Percentiles rank a stretch among this genome's conserved stretches.
These are phyloP conservation scores for Semotilus atromaculatus DNA, from an alignment of 2,797 vertebrate species.

Conservation along the genomic window DNA sequence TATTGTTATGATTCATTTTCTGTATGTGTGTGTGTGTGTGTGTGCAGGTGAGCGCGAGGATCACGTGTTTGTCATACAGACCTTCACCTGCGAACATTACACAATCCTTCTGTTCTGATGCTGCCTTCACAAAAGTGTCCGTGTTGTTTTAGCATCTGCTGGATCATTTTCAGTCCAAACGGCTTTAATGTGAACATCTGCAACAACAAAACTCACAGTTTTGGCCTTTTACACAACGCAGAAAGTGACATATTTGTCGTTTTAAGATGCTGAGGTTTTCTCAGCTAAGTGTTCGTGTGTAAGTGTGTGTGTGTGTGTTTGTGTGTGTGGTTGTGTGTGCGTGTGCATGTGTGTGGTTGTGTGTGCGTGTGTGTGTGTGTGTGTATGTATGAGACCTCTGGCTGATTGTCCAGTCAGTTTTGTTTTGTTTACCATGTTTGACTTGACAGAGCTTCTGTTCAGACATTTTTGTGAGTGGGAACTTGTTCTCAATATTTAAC, in stretches of 20 bases:
- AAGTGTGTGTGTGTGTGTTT: not conserved
- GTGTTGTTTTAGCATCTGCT: not conserved
- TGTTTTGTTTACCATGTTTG: not conserved
- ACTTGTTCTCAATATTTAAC: constrained; percentile 36
- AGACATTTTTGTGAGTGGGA: not conserved
- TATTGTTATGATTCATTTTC: constrained; percentile 4
- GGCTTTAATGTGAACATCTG: not conserved
- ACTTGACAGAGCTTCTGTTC: constrained; percentile 24
- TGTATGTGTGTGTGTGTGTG: constrained; percentile 46
- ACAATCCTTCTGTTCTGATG: not conserved
- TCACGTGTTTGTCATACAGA: not conserved
- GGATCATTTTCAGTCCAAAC: not conserved
- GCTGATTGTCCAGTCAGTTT: constrained; percentile 39
- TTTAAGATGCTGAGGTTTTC: constrained; percentile 8
- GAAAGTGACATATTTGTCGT: not conserved
- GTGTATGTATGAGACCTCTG: constrained; percentile 4
- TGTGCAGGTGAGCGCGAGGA: constrained; percentile 12
- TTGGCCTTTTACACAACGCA: not conserved
- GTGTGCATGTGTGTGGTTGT: constrained; percentile 35
- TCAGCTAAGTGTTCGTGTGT: not conserved
- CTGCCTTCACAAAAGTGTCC: not conserved
- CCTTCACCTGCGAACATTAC: not conserved
- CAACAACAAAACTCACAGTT: not conserved
- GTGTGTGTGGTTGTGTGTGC: not conserved
- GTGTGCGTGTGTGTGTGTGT: constrained; percentile 6